These are phyloP conservation scores for Brachypteracias leptosomus DNA, from an alignment of 2,113 vertebrate genomes.

Conservation along the genomic window DNA sequence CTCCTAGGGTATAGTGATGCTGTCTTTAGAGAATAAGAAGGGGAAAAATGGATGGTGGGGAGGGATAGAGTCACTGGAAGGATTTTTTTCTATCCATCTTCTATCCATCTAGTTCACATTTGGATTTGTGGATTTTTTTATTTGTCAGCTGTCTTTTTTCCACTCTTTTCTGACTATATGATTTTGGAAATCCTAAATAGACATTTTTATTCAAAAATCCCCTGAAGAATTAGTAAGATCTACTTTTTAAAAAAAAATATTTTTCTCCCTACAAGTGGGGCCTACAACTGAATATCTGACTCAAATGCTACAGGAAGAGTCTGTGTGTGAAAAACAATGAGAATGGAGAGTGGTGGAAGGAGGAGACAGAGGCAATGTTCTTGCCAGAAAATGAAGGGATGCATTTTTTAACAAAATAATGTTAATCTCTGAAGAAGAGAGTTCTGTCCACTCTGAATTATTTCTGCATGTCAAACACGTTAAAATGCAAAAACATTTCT, in stretches of 20 bases:
- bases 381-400: not conserved
- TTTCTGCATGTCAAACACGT: not conserved
- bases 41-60: not conserved
- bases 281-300: not conserved
- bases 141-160: not conserved
- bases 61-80: accelerated
- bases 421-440: not conserved
- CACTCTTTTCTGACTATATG: not conserved
- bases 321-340: not conserved
- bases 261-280: not conserved
- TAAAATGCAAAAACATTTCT: not conserved
- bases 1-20: not conserved
- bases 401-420: not conserved
- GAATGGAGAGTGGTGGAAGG: not conserved
- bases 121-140: not conserved
- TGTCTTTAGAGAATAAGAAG: not conserved
- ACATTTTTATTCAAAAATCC: not conserved
- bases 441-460: not conserved
- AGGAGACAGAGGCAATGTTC: accelerated
- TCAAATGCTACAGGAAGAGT: not conserved
- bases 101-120: not conserved
- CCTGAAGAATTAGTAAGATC: not conserved
- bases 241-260: not conserved
- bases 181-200: not conserved
- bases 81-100: not conserved